Evolutionary conservation across 2,888 invertebrate species (phyloP), one percentile per base, ranked within the genome.

Genomic region (Cyclophora punctaria): DNA sequence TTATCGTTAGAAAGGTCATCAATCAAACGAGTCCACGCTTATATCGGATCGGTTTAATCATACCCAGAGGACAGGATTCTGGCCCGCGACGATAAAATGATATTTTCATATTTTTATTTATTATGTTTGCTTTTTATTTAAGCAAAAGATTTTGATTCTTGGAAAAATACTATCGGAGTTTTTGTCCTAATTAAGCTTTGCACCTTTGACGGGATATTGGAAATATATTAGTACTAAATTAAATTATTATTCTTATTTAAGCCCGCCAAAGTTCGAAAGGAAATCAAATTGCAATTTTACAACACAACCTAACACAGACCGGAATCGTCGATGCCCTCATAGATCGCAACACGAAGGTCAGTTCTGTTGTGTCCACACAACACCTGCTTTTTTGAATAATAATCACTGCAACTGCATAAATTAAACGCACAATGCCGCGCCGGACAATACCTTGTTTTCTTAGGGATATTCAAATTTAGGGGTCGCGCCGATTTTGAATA

Each of bases 401-500:
- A 85, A 85, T 81, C 76, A 78, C 67, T 70, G 60, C 71, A 66
- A 64, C 61, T 66, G 71, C 80, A 83, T 83, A 83, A 76, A 82
- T 82, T 82, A 80, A 68, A 62, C 59, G 56, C 56, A 69, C 67
- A 81, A 83, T 75, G 66, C 52, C 49, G 43, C 33, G 43, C 47
- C 7, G 48, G 45, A 60, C 58, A 61, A 61, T 55, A 67, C 69
- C 59, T 58, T 86, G 83, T 86, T 88, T 85, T 86, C 86, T 84
- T 81, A 73, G 82, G 82, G 75, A 81, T 87, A 87, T 87, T 87
- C 84, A 88, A 87, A 88, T 88, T 83, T 81, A 76, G 80, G 87
- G 87, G 86, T 83, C 75, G 78, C 37, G 75, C 69, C 70, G 67
- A 76, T 75, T 80, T 77, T 73, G 70, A 77, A 78, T 74, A 70